Percentiles rank a stretch among this genome's conserved stretches.
phyloP scores from a whole-genome alignment of 2,888 invertebrate species.

The Myopa testacea region DNA sequence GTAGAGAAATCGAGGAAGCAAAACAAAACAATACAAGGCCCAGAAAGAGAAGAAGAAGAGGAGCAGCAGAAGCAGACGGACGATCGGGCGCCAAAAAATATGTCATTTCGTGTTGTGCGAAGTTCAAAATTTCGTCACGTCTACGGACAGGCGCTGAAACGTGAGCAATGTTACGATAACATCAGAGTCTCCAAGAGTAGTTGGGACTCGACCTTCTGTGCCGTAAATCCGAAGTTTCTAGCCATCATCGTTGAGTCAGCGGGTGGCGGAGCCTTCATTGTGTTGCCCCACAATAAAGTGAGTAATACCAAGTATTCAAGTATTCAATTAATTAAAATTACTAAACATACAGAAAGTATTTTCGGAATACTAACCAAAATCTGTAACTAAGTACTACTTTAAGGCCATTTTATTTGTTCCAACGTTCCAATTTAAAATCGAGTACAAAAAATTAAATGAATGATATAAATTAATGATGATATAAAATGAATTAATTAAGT shows the following conservation, averaged over 20 bases:
- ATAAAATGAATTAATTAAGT: too few relatives aligned
- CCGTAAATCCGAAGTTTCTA: constrained; percentile 97
- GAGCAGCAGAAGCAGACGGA: constrained; percentile 22
- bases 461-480: too few relatives aligned
- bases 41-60: background rate
- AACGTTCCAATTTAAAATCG: too few relatives aligned
- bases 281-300: constrained; percentile 93
- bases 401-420: too few relatives aligned
- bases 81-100: constrained; percentile 68
- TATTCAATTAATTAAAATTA: background rate
- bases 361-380: too few relatives aligned
- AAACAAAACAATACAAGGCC: background rate
- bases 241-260: constrained; percentile 98
- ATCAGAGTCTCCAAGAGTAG: constrained; percentile 97
- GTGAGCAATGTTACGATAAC: constrained; percentile 98
- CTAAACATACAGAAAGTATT: too few relatives aligned
- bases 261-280: constrained; percentile 95
- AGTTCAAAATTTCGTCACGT: constrained; percentile 99
- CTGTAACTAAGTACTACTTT: too few relatives aligned
- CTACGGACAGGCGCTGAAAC: constrained; percentile 84
- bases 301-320: constrained; percentile 49
- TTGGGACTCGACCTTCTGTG: constrained; percentile 98
- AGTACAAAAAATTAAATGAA: too few relatives aligned
- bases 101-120: constrained; percentile 97
- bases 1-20: background rate